A percentile compares a stretch with the other conserved stretches of the same genome.
These are phyloP conservation scores for Periophthalmus modestus DNA, from an alignment of 2,113 vertebrate genomes.

Conservation along the genomic window DNA sequence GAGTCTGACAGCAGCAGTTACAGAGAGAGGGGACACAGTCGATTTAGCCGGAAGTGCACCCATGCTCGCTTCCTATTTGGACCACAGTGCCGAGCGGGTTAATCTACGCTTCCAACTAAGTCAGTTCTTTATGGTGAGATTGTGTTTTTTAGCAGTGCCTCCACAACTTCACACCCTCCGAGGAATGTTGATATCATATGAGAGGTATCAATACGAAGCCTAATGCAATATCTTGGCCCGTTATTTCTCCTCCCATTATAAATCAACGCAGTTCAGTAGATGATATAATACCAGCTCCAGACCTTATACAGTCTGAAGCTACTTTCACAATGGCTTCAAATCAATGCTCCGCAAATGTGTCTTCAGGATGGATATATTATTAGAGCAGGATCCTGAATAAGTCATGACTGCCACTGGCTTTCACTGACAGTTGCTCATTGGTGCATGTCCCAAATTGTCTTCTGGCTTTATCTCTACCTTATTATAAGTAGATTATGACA, in stretches of 20 bases:
- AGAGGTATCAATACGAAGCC: too few species aligned
- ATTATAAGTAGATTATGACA: constrained; percentile 2
- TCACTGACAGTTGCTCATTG: constrained; percentile 1
- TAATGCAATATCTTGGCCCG: constrained; percentile 48
- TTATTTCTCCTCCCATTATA: constrained; percentile 60
- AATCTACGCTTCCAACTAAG: too few species aligned
- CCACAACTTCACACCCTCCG: too few species aligned
- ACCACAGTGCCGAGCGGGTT: too few species aligned
- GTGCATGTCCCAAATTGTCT: background rate
- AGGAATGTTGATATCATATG: too few species aligned
- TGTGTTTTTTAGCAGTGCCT: too few species aligned
- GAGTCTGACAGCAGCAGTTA: too few species aligned
- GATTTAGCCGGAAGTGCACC: too few species aligned
- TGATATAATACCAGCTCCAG: constrained; percentile 54
- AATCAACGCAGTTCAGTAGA: constrained; percentile 53
- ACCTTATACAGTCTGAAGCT: constrained; percentile 48
- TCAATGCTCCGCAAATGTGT: constrained; percentile 7
- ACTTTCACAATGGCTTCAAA: constrained; percentile 3
- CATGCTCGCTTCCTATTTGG: too few species aligned
- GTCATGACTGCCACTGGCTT: constrained; percentile 8
- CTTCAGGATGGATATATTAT: constrained; percentile 7
- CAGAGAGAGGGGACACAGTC: too few species aligned
- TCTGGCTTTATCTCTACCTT: constrained; percentile 3
- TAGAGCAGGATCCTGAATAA: constrained; percentile 12
- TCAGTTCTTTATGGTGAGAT: too few species aligned